phyloP scores from a whole-genome alignment of 2,888 invertebrate genomes.

The Sesia apiformis region DNA sequence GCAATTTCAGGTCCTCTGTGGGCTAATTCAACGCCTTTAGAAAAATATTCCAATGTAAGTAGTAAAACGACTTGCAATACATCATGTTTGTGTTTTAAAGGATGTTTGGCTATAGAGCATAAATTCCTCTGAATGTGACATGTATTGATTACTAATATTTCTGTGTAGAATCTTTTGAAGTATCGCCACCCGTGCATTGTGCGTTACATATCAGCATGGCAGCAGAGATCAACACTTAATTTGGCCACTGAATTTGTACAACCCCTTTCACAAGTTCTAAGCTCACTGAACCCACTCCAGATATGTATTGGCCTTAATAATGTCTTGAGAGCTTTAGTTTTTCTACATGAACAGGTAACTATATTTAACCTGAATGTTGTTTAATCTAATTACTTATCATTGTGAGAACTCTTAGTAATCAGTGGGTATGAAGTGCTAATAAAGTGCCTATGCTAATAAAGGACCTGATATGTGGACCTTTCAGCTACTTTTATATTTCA shows the following conservation, averaged over 20 bases:
- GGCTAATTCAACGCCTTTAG: constrained; percentile 79
- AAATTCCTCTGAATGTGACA: background rate
- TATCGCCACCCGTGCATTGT: constrained; percentile 91
- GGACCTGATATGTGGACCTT: no score
- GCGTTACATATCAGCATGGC: constrained; percentile 87
- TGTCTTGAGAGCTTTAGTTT: constrained; percentile 85
- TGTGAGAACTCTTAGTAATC: no score
- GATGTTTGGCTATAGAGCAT: background rate
- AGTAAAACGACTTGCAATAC: background rate
- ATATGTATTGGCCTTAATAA: constrained; percentile 89
- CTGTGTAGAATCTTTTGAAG: constrained; percentile 85
- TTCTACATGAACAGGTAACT: constrained; percentile 84
- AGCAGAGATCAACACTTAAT: constrained; percentile 82
- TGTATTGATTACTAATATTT: constrained; percentile 10
- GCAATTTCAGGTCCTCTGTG: constrained; percentile 78
- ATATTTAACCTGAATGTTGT: background rate
- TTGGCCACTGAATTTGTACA: constrained; percentile 88
- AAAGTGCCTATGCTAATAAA: no score
- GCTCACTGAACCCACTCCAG: constrained; percentile 82
- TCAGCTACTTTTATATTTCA: no score
- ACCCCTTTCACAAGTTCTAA: constrained; percentile 80
- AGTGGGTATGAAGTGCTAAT: no score
- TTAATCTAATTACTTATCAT: no score
- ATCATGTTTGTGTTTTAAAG: background rate
- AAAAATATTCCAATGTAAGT: constrained; percentile 84